Conservation (phyloP, 2,113 vertebrate species). For the Clarias macrocephalus region DNA sequence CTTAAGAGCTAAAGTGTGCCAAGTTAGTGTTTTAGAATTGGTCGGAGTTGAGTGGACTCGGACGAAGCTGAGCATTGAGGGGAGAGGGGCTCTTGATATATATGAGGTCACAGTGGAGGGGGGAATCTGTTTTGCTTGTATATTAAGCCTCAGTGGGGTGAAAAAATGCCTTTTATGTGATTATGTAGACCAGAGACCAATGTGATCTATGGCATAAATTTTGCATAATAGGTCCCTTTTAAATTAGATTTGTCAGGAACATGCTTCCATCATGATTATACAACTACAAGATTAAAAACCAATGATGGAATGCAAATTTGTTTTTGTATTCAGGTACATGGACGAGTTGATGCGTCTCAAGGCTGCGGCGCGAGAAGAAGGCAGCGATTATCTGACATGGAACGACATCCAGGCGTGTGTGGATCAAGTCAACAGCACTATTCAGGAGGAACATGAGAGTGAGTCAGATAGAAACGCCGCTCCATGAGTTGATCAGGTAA, state of each 20-base stretch:
- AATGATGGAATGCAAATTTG: not conserved
- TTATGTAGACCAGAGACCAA: too few species aligned
- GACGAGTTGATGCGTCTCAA: constrained; percentile 91
- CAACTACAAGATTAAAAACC: not conserved
- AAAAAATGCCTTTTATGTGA: too few species aligned
- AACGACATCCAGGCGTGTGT: constrained; percentile 97
- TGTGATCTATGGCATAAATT: too few species aligned
- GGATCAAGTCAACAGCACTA: constrained; percentile 85
- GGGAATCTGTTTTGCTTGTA: too few species aligned
- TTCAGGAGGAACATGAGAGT: constrained; percentile 94
- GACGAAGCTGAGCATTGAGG: too few species aligned
- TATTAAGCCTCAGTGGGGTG: too few species aligned
- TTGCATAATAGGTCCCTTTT: too few species aligned
- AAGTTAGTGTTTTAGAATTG: too few species aligned
- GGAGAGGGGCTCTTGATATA: too few species aligned
- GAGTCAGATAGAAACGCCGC: constrained; percentile 57
- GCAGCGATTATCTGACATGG: constrained; percentile 86
- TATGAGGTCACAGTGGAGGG: too few species aligned
- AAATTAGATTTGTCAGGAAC: not conserved
- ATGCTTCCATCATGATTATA: not conserved
- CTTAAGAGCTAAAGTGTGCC: too few species aligned
- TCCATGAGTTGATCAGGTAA: not conserved
- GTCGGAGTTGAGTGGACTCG: too few species aligned
- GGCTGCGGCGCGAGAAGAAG: constrained; percentile 72
- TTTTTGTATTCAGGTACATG: constrained; percentile 77